phyloP scores from a whole-genome alignment of 2,888 invertebrate genomes.

The Lithophane leautieri region DNA sequence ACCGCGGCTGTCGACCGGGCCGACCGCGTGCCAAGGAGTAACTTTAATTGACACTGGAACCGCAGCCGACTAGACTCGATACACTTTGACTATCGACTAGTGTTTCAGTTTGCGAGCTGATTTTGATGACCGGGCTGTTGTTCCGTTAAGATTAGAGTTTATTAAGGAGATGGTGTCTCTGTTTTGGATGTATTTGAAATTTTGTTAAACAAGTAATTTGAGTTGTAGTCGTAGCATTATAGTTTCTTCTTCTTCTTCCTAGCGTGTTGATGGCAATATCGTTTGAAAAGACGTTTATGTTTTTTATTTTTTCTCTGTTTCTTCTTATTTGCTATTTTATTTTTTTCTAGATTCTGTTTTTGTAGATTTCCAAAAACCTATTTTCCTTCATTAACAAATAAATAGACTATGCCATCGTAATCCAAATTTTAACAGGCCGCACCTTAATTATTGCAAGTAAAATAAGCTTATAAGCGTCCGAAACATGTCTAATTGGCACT shows the following conservation, averaged over 20 bases:
- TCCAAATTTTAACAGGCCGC: background rate
- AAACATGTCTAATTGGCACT: background rate
- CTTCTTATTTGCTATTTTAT: background rate
- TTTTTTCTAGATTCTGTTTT: background rate
- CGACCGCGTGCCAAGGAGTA: constrained; percentile 39
- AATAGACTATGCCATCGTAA: too few relatives aligned
- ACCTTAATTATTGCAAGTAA: background rate
- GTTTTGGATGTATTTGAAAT: background rate
- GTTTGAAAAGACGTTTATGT: too few relatives aligned
- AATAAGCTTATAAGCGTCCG: too few relatives aligned
- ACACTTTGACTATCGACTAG: constrained; percentile 43
- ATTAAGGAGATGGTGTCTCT: background rate
- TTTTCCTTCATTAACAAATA: background rate
- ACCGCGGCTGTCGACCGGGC: background rate
- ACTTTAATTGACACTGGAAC: constrained; percentile 64
- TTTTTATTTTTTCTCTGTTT: background rate
- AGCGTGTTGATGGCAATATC: background rate
- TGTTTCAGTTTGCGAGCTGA: constrained; percentile 47
- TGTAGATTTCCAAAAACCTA: background rate
- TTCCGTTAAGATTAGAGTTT: constrained; percentile 36
- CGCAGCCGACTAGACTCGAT: constrained; percentile 47
- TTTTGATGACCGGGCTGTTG: constrained; percentile 42
- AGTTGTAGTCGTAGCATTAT: background rate
- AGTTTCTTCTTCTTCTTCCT: background rate
- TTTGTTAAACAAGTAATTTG: background rate